Evolutionary conservation across 2,888 invertebrate genomes (phyloP).

Genomic region (Physocephala rufipes): DNA sequence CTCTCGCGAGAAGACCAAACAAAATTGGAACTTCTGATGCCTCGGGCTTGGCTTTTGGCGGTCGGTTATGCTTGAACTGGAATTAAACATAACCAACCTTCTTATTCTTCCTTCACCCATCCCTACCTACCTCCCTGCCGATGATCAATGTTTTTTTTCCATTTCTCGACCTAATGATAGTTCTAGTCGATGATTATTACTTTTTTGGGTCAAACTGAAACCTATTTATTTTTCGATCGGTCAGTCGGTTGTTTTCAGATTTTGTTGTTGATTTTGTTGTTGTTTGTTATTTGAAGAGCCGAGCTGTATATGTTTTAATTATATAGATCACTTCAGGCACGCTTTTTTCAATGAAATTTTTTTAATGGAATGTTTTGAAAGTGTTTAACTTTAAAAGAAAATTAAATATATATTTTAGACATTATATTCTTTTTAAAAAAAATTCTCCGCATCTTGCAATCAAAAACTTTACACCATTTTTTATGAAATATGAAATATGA

Average conservation of each 20-base stretch:
- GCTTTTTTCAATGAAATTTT: constrained; percentile 25
- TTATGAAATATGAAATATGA: no score
- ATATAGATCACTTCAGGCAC: constrained; percentile 36
- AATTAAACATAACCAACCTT: constrained; percentile 4
- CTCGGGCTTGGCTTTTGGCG: constrained; percentile 13
- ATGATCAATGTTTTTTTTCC: not conserved
- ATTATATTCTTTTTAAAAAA: no score
- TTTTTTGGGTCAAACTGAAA: constrained; percentile 30
- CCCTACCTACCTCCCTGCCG: not conserved
- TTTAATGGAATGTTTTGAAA: constrained; percentile 6
- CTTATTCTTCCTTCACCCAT: not conserved
- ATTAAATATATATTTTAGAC: no score
- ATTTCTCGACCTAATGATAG: not conserved
- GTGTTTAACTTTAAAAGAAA: not conserved
- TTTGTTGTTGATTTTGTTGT: not conserved
- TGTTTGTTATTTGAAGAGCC: constrained; percentile 21
- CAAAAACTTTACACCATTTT: no score
- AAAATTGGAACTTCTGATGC: constrained; percentile 15
- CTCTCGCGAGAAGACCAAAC: constrained; percentile 19
- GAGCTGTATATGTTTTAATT: constrained; percentile 37
- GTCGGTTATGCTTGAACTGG: not conserved
- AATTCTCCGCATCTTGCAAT: no score
- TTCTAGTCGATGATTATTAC: constrained; percentile 19
- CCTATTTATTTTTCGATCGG: constrained; percentile 2
- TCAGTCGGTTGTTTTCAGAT: constrained; percentile 10